Evolutionary conservation across 2,113 vertebrate genomes (phyloP).

Genomic region (Fregetta grallaria): DNA sequence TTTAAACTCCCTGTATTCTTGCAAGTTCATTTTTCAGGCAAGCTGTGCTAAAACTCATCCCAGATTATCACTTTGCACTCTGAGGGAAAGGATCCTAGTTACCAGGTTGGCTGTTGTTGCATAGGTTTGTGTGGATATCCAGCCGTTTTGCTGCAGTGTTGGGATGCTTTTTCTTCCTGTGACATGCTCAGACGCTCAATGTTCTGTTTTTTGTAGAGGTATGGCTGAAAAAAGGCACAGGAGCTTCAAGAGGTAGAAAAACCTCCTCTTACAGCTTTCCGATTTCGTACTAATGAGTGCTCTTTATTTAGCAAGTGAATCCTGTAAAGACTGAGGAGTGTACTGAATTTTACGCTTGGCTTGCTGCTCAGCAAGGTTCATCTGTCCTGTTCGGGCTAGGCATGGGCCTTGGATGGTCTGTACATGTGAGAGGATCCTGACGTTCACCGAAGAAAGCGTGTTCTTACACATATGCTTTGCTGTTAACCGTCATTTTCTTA

Average conservation of each 20-base stretch:
- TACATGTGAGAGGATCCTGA: background rate
- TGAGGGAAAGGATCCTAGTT: background rate
- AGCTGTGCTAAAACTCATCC: conserved; percentile 5
- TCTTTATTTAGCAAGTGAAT: conserved; percentile 47
- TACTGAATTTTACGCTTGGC: background rate
- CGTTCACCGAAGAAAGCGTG: background rate
- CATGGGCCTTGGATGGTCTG: background rate
- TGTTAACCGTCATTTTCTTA: conserved; percentile 1
- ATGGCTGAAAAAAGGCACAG: background rate
- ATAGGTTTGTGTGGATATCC: background rate
- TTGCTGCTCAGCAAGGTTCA: background rate
- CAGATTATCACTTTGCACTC: conserved; percentile 8
- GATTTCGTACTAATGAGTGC: background rate
- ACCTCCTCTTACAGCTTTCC: background rate
- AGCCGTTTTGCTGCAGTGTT: background rate
- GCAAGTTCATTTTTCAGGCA: conserved; percentile 40
- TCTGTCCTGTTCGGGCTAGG: background rate
- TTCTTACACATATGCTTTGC: background rate
- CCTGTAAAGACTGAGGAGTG: background rate
- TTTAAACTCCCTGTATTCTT: conserved; percentile 44
- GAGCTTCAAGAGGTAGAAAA: conserved; percentile 31
- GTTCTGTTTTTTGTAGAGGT: background rate
- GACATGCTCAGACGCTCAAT: background rate
- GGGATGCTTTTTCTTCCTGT: background rate
- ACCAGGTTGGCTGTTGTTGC: background rate